Evolutionary conservation across 2,888 invertebrate species (phyloP).

Genomic region (Tetropium fuscum): DNA sequence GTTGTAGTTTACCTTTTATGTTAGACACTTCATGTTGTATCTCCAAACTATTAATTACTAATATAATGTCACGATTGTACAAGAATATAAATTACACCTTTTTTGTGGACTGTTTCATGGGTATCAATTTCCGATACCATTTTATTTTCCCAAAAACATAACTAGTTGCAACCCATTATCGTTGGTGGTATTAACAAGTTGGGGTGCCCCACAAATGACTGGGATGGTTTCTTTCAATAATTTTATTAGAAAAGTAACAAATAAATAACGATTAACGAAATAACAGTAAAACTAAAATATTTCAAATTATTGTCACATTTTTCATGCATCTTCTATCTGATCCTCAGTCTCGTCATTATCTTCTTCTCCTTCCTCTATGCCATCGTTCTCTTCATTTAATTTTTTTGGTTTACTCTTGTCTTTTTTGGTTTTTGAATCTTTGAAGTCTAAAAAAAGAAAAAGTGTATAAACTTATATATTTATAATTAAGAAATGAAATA

Average conservation of each 20-base stretch:
- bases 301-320: not conserved
- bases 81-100: too few species aligned
- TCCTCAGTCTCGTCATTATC: conserved; percentile 42
- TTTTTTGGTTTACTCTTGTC: conserved; percentile 45
- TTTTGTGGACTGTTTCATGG: too few species aligned
- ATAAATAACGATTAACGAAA: conserved; percentile 32
- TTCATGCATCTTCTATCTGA: conserved; percentile 38
- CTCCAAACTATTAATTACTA: too few species aligned
- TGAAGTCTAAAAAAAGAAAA: conserved; percentile 51
- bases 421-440: conserved; percentile 51
- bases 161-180: too few species aligned
- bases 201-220: too few species aligned
- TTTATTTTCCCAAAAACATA: conserved; percentile 14
- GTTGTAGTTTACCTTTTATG: too few species aligned
- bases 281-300: conserved; percentile 4
- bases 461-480: too few species aligned
- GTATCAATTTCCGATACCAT: too few species aligned
- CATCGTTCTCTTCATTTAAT: conserved; percentile 44
- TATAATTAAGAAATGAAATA: too few species aligned
- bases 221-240: conserved; percentile 9
- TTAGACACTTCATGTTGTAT: too few species aligned
- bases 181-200: too few species aligned
- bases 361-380: conserved; percentile 47
- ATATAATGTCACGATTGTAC: too few species aligned
- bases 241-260: conserved; percentile 29